phyloP scores from a whole-genome alignment of 2,888 invertebrate genomes.

The Oegoconia quadripuncta region DNA sequence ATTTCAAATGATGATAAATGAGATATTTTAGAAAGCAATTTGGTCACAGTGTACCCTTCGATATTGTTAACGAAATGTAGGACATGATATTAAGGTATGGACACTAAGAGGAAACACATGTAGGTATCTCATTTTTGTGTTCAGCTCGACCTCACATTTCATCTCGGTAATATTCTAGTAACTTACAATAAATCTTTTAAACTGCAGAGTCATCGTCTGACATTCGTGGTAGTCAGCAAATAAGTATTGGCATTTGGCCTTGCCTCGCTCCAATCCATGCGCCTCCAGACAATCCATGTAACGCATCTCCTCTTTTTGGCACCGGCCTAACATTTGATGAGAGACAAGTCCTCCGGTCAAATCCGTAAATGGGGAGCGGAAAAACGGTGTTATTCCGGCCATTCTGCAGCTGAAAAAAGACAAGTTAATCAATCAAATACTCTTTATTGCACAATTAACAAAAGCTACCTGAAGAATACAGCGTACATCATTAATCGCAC shows the following conservation, averaged over 20 bases:
- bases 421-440: too few relatives aligned
- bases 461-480: too few relatives aligned
- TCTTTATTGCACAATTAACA: too few relatives aligned
- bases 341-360: constrained; percentile 81
- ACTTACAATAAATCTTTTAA: constrained; percentile 76
- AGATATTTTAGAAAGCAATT: too few relatives aligned
- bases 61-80: too few relatives aligned
- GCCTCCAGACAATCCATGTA: constrained; percentile 90
- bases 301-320: constrained; percentile 83
- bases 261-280: constrained; percentile 84
- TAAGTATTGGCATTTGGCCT: constrained; percentile 80
- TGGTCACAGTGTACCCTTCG: too few relatives aligned
- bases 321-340: constrained; percentile 82
- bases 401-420: constrained; percentile 50
- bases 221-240: constrained; percentile 87
- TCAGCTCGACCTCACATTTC: neutral
- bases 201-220: constrained; percentile 78
- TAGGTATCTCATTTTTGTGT: too few relatives aligned
- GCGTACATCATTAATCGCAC: too few relatives aligned
- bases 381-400: constrained; percentile 82
- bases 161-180: neutral
- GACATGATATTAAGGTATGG: too few relatives aligned
- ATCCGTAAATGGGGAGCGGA: constrained; percentile 86
- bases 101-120: too few relatives aligned
- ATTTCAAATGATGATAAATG: too few relatives aligned